These are phyloP conservation scores for Ataeniobius toweri DNA, from an alignment of 2,797 vertebrate genomes.

Conservation along the genomic window DNA sequence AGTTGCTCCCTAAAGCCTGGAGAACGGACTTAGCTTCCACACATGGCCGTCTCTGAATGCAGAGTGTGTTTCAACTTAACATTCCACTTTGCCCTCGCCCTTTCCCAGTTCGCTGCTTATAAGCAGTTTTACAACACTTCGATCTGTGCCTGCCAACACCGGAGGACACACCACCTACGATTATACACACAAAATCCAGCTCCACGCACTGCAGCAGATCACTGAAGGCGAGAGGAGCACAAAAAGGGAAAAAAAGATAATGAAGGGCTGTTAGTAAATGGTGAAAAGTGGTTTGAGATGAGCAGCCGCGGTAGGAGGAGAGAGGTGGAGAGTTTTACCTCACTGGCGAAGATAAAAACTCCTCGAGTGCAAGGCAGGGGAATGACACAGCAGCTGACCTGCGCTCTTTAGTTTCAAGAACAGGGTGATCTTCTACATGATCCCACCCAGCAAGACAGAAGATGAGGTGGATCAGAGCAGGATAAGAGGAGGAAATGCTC, in stretches of 20 bases:
- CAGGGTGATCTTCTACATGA: conserved; percentile 45
- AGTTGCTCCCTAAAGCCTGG: conserved; percentile 14
- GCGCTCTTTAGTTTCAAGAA: conserved; percentile 33
- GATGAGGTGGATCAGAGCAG: conserved; percentile 44
- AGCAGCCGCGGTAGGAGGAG: conserved; percentile 13
- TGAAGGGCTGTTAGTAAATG: conserved; percentile 14
- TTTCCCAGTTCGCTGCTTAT: conserved; percentile 60
- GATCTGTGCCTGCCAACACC: conserved; percentile 55
- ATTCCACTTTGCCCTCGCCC: conserved; percentile 74
- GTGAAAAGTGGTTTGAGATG: background rate
- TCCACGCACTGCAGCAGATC: conserved; percentile 33
- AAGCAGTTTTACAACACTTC: conserved; percentile 53
- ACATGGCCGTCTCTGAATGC: conserved; percentile 67
- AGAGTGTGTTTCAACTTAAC: conserved; percentile 81
- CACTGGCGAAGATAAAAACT: conserved; percentile 60
- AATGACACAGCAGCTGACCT: conserved; percentile 29
- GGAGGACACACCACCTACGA: conserved; percentile 57
- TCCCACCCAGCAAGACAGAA: conserved; percentile 41
- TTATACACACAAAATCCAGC: conserved; percentile 8
- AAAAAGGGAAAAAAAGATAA: conserved; percentile 10
- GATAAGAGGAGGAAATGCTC: conserved; percentile 7
- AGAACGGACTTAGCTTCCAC: conserved; percentile 38
- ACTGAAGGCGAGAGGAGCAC: conserved; percentile 13
- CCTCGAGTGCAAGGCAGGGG: conserved; percentile 46
- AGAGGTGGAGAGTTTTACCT: conserved; percentile 66